These are phyloP conservation scores for Pempheris klunzingeri DNA, from an alignment of 2,797 vertebrate species.

Conservation along the genomic window DNA sequence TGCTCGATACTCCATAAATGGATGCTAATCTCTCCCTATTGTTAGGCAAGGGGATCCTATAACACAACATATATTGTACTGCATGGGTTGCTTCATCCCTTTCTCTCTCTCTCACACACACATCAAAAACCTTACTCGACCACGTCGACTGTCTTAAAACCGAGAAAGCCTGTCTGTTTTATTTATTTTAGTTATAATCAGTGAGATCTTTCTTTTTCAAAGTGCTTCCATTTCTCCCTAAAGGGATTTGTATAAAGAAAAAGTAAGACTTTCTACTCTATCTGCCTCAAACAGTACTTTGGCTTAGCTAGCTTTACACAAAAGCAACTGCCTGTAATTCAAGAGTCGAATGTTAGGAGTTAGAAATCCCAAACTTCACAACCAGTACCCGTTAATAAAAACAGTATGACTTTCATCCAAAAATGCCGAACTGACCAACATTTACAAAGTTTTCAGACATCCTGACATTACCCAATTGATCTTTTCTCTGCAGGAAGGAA, in stretches of 20 bases:
- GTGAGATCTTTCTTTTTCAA: slow-evolving; percentile 52
- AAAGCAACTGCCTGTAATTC: slow-evolving; percentile 50
- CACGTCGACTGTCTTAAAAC: slow-evolving; percentile 38
- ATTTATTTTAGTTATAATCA: slow-evolving; percentile 62
- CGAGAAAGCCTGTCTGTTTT: slow-evolving; percentile 38
- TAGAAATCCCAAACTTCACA: slow-evolving; percentile 48
- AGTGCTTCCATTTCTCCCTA: slow-evolving; percentile 55
- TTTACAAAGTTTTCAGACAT: slow-evolving; percentile 32
- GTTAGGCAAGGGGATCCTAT: slow-evolving; percentile 38
- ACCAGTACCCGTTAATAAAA: slow-evolving; percentile 24
- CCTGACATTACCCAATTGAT: slow-evolving; percentile 85
- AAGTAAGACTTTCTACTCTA: slow-evolving; percentile 48
- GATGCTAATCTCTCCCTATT: slow-evolving; percentile 68
- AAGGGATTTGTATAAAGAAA: slow-evolving; percentile 58
- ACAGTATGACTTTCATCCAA: slow-evolving; percentile 32
- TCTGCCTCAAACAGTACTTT: slow-evolving; percentile 50
- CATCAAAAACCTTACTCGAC: slow-evolving; percentile 40
- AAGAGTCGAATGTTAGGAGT: slow-evolving; percentile 46
- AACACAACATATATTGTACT: slow-evolving; percentile 29
- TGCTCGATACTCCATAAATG: slow-evolving; percentile 59
- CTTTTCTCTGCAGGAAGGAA: slow-evolving; percentile 93
- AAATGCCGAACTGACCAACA: slow-evolving; percentile 32
- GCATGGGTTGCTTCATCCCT: slow-evolving; percentile 21
- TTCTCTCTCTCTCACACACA: slow-evolving; percentile 21
- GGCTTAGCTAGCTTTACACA: slow-evolving; percentile 48